phyloP scores from a whole-genome alignment of 2,113 vertebrate genomes.

The Hydropotes inermis region DNA sequence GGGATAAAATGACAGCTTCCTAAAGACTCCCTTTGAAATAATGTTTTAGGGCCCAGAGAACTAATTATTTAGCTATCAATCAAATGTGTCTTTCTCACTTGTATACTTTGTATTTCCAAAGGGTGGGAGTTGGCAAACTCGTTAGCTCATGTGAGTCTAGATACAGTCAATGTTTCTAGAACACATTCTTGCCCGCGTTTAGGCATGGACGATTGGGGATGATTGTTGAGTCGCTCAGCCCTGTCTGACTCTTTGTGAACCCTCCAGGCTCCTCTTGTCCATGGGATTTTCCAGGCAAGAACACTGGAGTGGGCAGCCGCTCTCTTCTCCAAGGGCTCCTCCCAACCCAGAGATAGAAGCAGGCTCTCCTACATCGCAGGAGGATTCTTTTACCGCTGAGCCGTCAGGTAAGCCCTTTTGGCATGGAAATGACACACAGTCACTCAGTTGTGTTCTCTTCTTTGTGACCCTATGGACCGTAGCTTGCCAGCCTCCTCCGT shows the following conservation, averaged over 20 bases:
- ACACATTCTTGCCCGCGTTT: not conserved
- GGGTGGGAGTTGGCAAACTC: not conserved
- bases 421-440: not conserved
- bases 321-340: not conserved
- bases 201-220: not conserved
- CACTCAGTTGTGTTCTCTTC: not conserved
- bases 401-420: not conserved
- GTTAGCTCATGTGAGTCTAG: not conserved
- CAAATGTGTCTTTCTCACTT: not conserved
- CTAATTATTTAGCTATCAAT: conserved; percentile 44
- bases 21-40: conserved; percentile 53
- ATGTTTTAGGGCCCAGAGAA: not conserved
- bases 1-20: conserved; percentile 4
- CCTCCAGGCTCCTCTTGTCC: not conserved
- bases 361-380: not conserved
- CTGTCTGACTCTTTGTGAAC: not conserved
- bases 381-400: not conserved
- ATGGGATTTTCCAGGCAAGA: not conserved
- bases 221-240: not conserved
- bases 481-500: not conserved
- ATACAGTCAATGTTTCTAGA: not conserved
- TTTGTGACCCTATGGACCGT: not conserved
- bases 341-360: not conserved
- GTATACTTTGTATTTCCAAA: conserved; percentile 15
- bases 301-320: not conserved